Conservation (phyloP, 2,888 invertebrate genomes). For the Euzophera pinguis region DNA sequence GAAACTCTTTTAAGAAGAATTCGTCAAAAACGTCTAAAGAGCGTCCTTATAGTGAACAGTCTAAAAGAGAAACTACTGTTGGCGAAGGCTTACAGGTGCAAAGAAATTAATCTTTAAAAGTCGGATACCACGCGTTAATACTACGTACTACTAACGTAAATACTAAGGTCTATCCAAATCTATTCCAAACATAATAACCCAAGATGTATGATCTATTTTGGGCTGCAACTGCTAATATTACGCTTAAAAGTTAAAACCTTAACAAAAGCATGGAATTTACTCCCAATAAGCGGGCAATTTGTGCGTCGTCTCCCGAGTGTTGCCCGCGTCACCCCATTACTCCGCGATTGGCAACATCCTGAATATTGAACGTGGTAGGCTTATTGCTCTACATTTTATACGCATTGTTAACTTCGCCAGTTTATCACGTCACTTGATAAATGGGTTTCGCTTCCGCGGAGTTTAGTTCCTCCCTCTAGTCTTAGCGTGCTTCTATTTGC, state of each 20-base stretch:
- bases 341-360: not conserved
- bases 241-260: not conserved
- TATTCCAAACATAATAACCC: too few relatives aligned
- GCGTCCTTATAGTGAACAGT: too few relatives aligned
- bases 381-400: slow-evolving; percentile 13
- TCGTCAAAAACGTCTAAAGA: too few relatives aligned
- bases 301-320: not conserved
- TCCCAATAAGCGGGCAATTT: not conserved
- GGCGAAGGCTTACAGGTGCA: too few relatives aligned
- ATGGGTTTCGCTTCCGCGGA: not conserved
- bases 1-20: too few relatives aligned
- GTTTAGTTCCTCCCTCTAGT: not conserved
- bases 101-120: too few relatives aligned
- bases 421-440: not conserved
- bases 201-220: too few relatives aligned
- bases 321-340: not conserved
- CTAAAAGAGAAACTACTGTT: too few relatives aligned
- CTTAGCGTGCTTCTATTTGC: not conserved
- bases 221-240: too few relatives aligned
- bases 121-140: too few relatives aligned
- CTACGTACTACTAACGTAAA: too few relatives aligned
- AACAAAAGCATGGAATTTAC: not conserved
- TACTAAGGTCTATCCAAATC: too few relatives aligned
- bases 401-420: not conserved
- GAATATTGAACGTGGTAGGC: slow-evolving; percentile 11